Conservation (phyloP, 2,797 vertebrate species). For the Hippopotamyrus pictus region DNA sequence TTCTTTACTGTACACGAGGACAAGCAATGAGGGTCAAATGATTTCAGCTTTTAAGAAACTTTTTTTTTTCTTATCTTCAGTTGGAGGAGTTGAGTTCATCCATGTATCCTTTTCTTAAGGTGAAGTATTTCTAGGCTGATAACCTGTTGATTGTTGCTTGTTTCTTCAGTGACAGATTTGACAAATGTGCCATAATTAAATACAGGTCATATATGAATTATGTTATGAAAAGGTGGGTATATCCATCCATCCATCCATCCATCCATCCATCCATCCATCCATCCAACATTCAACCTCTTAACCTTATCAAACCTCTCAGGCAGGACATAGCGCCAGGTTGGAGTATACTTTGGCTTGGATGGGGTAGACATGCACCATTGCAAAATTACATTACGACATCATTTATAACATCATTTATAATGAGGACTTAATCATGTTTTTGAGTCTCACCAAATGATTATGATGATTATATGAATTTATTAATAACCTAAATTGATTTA, state of each 20-base stretch:
- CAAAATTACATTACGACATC: background rate
- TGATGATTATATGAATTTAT: background rate
- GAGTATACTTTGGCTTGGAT: background rate
- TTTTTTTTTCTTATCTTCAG: slow-evolving; percentile 59
- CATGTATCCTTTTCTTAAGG: slow-evolving; percentile 86
- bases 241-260: background rate
- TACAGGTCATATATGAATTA: background rate
- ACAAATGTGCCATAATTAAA: background rate
- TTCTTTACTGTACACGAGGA: background rate
- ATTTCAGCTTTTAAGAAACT: background rate
- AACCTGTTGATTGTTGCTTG: background rate
- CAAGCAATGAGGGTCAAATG: background rate
- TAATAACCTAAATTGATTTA: background rate
- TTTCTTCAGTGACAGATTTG: background rate
- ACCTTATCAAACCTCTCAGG: background rate
- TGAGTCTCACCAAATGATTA: background rate
- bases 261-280: background rate
- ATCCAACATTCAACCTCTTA: background rate
- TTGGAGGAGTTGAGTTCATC: slow-evolving; percentile 97
- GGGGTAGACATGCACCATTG: background rate
- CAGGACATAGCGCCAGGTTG: background rate
- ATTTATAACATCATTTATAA: background rate
- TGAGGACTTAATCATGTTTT: background rate
- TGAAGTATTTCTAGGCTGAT: background rate
- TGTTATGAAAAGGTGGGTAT: background rate